Percentiles rank a stretch among this genome's conserved stretches.
These are phyloP conservation scores for Drosophila mettleri DNA, from an alignment of 2,888 invertebrate species.

Conservation along the genomic window DNA sequence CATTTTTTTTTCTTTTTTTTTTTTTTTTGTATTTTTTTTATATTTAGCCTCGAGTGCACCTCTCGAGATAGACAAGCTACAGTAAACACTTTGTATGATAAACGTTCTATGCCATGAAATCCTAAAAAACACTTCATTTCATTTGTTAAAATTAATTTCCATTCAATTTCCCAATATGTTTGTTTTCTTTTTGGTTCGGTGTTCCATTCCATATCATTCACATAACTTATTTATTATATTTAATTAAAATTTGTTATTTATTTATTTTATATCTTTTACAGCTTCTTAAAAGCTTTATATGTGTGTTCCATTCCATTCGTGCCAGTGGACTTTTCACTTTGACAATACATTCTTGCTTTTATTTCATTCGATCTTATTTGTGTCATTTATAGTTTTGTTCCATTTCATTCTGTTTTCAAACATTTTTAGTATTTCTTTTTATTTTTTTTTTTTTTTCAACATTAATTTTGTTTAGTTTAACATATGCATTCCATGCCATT, in stretches of 20 bases:
- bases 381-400: no score
- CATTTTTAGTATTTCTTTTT: no score
- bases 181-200: neutral
- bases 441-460: no score
- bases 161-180: neutral
- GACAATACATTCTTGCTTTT: no score
- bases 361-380: no score
- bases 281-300: neutral
- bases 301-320: neutral
- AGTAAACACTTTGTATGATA: slow-evolving; percentile 14
- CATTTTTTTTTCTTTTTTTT: neutral
- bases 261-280: neutral
- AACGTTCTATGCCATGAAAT: neutral
- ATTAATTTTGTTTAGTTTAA: no score
- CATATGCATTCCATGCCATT: no score
- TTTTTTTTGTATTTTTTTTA: slow-evolving; percentile 3
- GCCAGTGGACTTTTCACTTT: no score
- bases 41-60: slow-evolving; percentile 54
- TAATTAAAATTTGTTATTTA: neutral
- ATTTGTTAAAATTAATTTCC: neutral
- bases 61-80: slow-evolving; percentile 9
- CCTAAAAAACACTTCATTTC: neutral
- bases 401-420: no score
- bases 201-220: neutral
- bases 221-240: neutral